Base-by-base conservation (phyloP, 2,113 vertebrate genomes). In the Osmerus eperlanus region DNA sequence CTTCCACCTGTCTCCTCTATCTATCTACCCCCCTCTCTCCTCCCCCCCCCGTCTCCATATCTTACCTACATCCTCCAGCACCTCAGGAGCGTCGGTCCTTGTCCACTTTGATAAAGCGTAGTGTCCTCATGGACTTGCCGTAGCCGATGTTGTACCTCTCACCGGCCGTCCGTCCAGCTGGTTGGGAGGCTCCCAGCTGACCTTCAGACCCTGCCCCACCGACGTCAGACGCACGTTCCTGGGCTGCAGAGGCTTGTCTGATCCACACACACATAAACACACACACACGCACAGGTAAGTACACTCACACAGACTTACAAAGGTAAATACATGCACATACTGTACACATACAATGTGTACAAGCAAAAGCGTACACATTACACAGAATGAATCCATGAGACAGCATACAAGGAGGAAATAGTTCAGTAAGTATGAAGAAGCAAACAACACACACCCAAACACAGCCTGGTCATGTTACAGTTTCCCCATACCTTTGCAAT, bases 21-120 rank as follows among this genome's bases (percentile, higher is more conserved):
- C n/a, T n/a, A n/a, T n/a, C n/a, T n/a, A n/a, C n/a, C n/a, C n/a
- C n/a, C n/a, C n/a, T n/a, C n/a, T n/a, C n/a, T n/a, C n/a, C n/a
- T 2, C 18, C 19, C 21, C 21, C 58, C 8, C 11, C 3, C 3
- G 5, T 19, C 9, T 23, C 29, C 64, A 51, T 62, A 53, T 79
- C 92, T 92, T 90, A 95, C 90, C 91, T 84, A 94, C 77, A 18
- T 93, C 90, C 90, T 93, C 87, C 79, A 91, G 77, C 77, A 90
- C 78, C 74, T 89, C 85, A 16, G 87, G n/a, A 81, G 19, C 81
- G 83, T 13, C 81, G 90, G 75, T 90, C 84, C 63, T 88, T 92
- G 77, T 89, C 89, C 60, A 64, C 84, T 28, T 83, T 92, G 64
- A 91, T 67, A 78, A 90, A 90, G 66, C 88, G 91, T 73, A 95